Base-by-base conservation (phyloP, 1,140 invertebrate species). In the Cydia fagiglandana region DNA sequence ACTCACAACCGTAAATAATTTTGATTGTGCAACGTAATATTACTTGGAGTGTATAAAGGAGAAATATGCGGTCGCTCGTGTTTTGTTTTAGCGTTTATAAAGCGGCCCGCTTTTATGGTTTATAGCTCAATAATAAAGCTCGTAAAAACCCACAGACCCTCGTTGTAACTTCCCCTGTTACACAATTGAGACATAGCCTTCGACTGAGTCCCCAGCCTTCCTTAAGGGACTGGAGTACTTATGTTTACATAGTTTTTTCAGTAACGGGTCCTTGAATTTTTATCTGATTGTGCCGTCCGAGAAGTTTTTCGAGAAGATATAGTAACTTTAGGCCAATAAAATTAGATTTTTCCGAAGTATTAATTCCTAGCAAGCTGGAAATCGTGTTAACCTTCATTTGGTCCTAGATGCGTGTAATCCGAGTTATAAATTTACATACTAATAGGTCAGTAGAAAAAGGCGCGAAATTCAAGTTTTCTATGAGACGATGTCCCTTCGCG, bases 51-150 rank as follows among this genome's bases (percentile, higher is more conserved):
- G 78, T 82, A 83, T 83, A 83, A 87, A 86, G 77, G 82, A 87
- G 83, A 87, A 87, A 89, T 87, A 88, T 87, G 87, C 87, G 85
- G 83, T 79, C 84, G 82, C 81, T 78, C 75, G 80, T 88, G 84
- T 89, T 87, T 87, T 87, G 86, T 86, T 89, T 88, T 82, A 86
- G 82, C 83, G 82, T 86, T 87, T 87, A 88, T 88, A 86, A 89
- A 88, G 82, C 85, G 82, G 78, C 80, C 75, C 79, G 84, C 80
- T 80, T 87, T 87, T 87, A 88, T 89, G 86, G 86, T 86, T 88
- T 88, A 89, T 89, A 78, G 84, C 88, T 84, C 86, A 90, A 90
- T 90, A 88, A 88, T 88, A 85, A 83, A 84, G 86, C 77, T 78
- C 84, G 81, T 88, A 87, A 89, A 87, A 84, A 77, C 70, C 78